phyloP scores from a whole-genome alignment of 2,888 invertebrate species.

The Stramonita haemastoma region DNA sequence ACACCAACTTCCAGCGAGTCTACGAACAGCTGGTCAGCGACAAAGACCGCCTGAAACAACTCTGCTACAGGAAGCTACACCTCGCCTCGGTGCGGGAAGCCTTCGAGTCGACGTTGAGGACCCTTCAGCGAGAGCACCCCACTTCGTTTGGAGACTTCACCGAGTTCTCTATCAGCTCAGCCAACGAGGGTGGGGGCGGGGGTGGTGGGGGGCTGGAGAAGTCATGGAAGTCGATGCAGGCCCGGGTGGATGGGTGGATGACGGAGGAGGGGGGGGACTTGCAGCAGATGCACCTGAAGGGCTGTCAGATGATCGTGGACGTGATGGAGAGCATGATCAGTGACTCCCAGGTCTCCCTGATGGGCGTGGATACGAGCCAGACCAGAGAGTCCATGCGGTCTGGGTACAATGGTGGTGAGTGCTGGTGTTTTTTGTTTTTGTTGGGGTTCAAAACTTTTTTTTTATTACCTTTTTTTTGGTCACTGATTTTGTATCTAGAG shows the following conservation, averaged over 20 bases:
- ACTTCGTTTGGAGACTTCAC: conserved; percentile 27
- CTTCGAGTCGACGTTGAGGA: conserved; percentile 44
- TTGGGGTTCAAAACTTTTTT: no score
- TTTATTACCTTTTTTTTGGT: not conserved
- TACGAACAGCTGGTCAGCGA: conserved; percentile 52
- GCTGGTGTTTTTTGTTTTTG: not conserved
- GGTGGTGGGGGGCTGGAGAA: conserved; percentile 51
- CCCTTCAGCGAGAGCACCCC: not conserved
- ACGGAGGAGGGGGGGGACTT: conserved; percentile 1
- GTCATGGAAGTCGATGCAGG: conserved; percentile 67
- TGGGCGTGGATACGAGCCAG: not conserved
- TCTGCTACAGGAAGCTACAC: conserved; percentile 65
- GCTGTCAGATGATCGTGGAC: conserved; percentile 51
- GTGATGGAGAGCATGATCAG: conserved; percentile 30
- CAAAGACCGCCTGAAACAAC: conserved; percentile 58
- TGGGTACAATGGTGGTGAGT: not conserved
- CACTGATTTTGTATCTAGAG: no score
- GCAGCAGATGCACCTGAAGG: conserved; percentile 41
- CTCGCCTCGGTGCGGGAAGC: conserved; percentile 70
- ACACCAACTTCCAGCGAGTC: conserved; percentile 65
- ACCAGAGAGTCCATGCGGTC: not conserved
- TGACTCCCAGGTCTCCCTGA: not conserved
- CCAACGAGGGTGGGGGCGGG: not conserved
- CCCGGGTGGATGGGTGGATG: conserved; percentile 46
- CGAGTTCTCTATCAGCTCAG: conserved; percentile 28